Evolutionary conservation across 2,888 invertebrate species (phyloP).

Genomic region (Drosophila niveifrons): DNA sequence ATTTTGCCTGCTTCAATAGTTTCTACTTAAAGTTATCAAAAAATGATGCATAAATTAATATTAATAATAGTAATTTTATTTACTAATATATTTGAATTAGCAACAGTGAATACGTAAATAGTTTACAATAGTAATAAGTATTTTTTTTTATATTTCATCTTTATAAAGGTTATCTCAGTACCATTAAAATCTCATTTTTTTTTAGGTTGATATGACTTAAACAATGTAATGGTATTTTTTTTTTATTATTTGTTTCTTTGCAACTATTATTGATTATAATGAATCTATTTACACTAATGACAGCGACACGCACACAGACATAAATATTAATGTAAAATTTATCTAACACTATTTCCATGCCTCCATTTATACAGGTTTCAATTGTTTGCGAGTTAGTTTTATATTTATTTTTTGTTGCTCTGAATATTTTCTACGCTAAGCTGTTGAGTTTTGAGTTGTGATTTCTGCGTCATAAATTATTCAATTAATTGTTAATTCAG

Average conservation of each 20-base stretch:
- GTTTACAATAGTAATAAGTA: conserved; percentile 69
- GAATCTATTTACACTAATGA: conserved; percentile 34
- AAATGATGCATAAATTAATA: neutral
- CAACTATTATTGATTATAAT: conserved; percentile 33
- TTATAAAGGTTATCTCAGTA: conserved; percentile 70
- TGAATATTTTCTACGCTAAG: conserved; percentile 25
- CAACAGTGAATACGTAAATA: conserved; percentile 72
- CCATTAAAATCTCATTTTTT: conserved; percentile 75
- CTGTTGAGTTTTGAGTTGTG: conserved; percentile 19
- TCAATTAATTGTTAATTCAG: conserved; percentile 19
- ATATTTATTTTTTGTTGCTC: conserved; percentile 2
- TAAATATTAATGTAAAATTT: conserved; percentile 19
- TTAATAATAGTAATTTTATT: conserved; percentile 13
- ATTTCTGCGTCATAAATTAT: conserved; percentile 13
- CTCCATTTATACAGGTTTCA: conserved; percentile 43
- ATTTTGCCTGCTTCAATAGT: conserved; percentile 54
- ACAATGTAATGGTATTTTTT: conserved; percentile 67
- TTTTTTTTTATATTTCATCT: conserved; percentile 8
- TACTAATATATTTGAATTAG: conserved; percentile 46
- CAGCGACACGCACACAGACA: conserved; percentile 13
- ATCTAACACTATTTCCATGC: conserved; percentile 14
- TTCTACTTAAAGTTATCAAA: conserved; percentile 18
- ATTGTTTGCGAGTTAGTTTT: conserved; percentile 12
- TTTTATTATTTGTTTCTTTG: neutral
- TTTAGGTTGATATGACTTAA: conserved; percentile 76